These are phyloP conservation scores for Platysternon megacephalum DNA, from an alignment of 2,113 vertebrate species.

Conservation along the genomic window DNA sequence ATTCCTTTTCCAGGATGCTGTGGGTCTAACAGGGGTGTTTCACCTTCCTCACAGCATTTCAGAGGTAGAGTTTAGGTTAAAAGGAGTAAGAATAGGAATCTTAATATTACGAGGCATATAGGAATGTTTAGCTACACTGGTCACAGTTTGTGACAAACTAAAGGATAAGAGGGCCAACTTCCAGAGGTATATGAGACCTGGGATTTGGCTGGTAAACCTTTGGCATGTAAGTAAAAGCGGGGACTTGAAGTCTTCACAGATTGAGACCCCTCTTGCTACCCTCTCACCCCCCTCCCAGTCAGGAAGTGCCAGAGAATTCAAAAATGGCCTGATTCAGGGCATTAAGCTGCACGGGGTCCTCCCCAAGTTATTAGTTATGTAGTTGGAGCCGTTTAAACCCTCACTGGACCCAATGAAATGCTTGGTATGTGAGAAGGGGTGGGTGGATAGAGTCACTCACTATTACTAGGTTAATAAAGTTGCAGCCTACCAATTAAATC, in stretches of 20 bases:
- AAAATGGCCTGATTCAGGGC: fast-evolving
- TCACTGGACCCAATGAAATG: background rate
- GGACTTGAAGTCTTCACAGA: background rate
- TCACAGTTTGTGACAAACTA: background rate
- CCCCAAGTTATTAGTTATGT: background rate
- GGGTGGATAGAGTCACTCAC: background rate
- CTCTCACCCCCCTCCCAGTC: background rate
- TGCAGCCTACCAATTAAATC: background rate
- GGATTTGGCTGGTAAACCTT: background rate
- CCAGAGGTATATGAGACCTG: background rate
- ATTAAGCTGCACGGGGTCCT: background rate
- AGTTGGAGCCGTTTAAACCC: background rate
- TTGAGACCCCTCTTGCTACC: no score
- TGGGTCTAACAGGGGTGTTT: no score
- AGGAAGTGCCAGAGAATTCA: background rate
- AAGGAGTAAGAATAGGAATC: no score
- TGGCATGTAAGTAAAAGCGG: fast-evolving
- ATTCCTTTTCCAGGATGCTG: no score
- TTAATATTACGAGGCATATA: no score
- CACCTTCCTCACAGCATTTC: no score
- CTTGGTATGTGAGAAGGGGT: background rate
- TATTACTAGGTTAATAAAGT: background rate
- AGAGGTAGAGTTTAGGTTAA: no score
- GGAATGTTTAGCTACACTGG: no score
- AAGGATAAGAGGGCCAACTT: background rate